Base-by-base conservation (phyloP, 2,113 vertebrate species). In the Cairina moschata region DNA sequence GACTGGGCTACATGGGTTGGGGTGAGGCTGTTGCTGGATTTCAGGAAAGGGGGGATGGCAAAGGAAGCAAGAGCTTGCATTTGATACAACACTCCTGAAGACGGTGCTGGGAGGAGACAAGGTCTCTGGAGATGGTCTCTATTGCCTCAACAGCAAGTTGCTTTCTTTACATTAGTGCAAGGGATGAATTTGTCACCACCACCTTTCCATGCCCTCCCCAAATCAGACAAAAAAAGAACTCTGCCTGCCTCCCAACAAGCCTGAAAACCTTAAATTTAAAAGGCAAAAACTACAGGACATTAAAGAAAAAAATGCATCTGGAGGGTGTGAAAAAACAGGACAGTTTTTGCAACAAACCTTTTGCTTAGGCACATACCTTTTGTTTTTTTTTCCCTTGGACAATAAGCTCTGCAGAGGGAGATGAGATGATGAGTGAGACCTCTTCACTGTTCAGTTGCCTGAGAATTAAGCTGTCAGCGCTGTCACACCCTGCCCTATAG, bases 301-400 rank as follows among this genome's bases (percentile, higher is more conserved):
- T 3, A 18, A 29, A 77, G 84, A 88, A 50, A 50, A 50, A 50
- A 25, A 50, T 23, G 32, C 28, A 78, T 50, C 32, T 1, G 5
- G 9, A 3, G 5, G 48, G 12, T 50, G 23, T 40, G 40, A 46
- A 46, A 76, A 83, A 59, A 74, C 4, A 11, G 7, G 23, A 25
- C 17, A 66, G 21, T 28, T 72, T 44, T 34, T 65, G 42, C 55
- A 32, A 50, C 55, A 55, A 44, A 9, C 26, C 17, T 40, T 36
- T 28, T 31, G 14, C n/a, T 81, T 55, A 44, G 21, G 21, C 42
- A 21, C 14, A 60, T 42, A 20, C 25, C 31, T 40, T 38, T 52
- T 52, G 23, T 8, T 0, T n/a, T 14, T 0, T 0, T n/a, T 14
- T 34, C 34, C 20, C 23, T 38, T 63, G 60, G 60, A 25, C 52